Evolutionary conservation across 1,140 invertebrate genomes (phyloP).

Genomic region (Ips typographus): DNA sequence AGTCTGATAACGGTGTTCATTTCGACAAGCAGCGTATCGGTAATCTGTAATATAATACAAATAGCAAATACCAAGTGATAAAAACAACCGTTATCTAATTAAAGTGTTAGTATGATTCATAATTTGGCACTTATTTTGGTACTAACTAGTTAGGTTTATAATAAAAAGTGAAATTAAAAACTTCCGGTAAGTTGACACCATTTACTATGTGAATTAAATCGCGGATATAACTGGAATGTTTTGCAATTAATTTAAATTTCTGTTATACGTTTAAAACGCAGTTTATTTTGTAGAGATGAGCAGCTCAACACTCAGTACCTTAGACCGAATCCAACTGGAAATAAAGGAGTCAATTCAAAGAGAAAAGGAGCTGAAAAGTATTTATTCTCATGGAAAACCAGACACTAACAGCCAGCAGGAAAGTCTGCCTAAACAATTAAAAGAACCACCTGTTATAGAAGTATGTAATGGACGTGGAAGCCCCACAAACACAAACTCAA

Average conservation of each 20-base stretch:
- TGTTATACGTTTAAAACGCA: too few species aligned
- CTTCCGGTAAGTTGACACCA: constrained; percentile 19
- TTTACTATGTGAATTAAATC: not conserved
- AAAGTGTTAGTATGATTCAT: constrained; percentile 17
- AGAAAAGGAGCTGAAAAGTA: constrained; percentile 47
- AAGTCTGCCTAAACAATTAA: not conserved
- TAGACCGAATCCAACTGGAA: constrained; percentile 50
- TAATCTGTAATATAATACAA: constrained; percentile 3
- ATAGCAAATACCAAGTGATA: constrained; percentile 14
- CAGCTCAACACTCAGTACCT: constrained; percentile 41
- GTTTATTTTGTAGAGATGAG: constrained; percentile 38
- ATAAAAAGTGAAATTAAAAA: constrained; percentile 5
- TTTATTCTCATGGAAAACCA: constrained; percentile 9
- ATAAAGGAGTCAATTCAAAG: constrained; percentile 48
- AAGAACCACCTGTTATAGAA: too few species aligned
- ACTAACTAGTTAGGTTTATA: not conserved
- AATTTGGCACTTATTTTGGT: not conserved
- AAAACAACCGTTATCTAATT: constrained; percentile 3
- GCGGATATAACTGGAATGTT: too few species aligned
- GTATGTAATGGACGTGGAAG: too few species aligned
- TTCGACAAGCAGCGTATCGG: not conserved
- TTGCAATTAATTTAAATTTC: too few species aligned
- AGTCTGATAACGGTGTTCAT: constrained; percentile 28
- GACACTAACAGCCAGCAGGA: not conserved
- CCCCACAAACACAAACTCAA: not conserved